These are phyloP conservation scores for Limnephilus auricula DNA, from an alignment of 2,888 invertebrate genomes.

Conservation along the genomic window DNA sequence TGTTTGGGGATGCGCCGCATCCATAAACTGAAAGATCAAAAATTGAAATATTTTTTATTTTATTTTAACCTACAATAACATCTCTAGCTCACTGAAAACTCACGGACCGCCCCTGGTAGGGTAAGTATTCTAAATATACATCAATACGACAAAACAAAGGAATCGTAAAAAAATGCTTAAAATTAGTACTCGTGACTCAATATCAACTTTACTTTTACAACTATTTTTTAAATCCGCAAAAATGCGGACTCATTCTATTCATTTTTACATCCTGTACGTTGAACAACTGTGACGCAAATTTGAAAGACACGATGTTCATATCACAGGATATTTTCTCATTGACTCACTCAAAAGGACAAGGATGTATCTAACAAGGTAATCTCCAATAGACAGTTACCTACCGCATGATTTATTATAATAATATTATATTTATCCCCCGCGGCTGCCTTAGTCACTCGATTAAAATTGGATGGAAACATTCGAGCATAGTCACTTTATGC, in stretches of 20 bases:
- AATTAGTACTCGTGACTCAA: background rate
- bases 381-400: background rate
- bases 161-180: too few relatives aligned
- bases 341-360: slow-evolving; percentile 46
- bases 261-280: background rate
- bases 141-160: too few relatives aligned
- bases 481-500: background rate
- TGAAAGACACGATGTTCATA: slow-evolving; percentile 46
- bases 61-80: too few relatives aligned
- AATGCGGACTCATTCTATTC: background rate
- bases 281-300: background rate
- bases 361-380: slow-evolving; percentile 51
- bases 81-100: too few relatives aligned
- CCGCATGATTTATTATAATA: background rate
- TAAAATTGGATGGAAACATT: background rate
- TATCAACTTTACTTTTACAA: background rate
- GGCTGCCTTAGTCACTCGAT: slow-evolving; percentile 16
- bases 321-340: slow-evolving; percentile 40
- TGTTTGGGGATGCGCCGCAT: too few relatives aligned
- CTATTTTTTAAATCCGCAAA: background rate
- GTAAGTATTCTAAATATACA: too few relatives aligned
- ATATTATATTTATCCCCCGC: background rate
- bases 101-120: too few relatives aligned
- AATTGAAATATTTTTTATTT: too few relatives aligned
- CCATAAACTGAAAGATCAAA: too few relatives aligned